phyloP scores from a whole-genome alignment of 64 coral and sea anemone genomes.

The Stichodactyla helianthus region DNA sequence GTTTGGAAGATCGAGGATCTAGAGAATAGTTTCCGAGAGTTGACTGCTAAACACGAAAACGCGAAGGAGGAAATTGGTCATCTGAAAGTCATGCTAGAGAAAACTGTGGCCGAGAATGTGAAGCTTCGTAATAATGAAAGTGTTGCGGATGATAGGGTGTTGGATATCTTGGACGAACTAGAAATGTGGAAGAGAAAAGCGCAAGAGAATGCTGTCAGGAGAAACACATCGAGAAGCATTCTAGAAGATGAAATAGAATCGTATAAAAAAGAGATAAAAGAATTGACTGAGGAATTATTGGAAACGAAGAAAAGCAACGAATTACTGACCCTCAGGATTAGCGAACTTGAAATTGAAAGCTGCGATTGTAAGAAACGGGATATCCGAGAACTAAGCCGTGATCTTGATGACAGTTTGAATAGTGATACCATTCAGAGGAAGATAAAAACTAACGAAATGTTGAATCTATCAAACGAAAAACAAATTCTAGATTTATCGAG shows the following conservation, averaged over 20 bases:
- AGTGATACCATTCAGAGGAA: constrained; percentile 6
- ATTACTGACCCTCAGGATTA: constrained; percentile 13
- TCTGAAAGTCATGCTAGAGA: constrained; percentile 45
- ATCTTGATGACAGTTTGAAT: not conserved
- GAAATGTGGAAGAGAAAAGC: constrained; percentile 61
- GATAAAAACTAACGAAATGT: constrained; percentile 10
- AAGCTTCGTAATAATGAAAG: constrained; percentile 39
- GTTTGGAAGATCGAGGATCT: constrained; percentile 25
- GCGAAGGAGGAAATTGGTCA: constrained; percentile 26
- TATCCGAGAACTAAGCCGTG: not conserved
- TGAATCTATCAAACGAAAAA: constrained; percentile 13
- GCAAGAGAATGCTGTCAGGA: constrained; percentile 37
- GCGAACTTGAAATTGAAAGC: constrained; percentile 19
- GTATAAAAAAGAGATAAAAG: constrained; percentile 43
- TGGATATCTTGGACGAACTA: constrained; percentile 52
- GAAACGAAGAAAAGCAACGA: constrained; percentile 35
- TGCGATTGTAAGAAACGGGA: not conserved
- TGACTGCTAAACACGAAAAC: constrained; percentile 34
- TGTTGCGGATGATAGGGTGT: constrained; percentile 40
- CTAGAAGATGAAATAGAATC: constrained; percentile 2
- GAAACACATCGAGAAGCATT: constrained; percentile 22
- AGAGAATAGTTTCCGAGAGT: constrained; percentile 17
- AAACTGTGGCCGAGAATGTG: constrained; percentile 35
- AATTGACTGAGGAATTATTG: constrained; percentile 49
- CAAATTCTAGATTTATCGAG: constrained; percentile 25